Evolutionary conservation across 2,113 vertebrate species (phyloP).

Genomic region (Oncorhynchus nerka): DNA sequence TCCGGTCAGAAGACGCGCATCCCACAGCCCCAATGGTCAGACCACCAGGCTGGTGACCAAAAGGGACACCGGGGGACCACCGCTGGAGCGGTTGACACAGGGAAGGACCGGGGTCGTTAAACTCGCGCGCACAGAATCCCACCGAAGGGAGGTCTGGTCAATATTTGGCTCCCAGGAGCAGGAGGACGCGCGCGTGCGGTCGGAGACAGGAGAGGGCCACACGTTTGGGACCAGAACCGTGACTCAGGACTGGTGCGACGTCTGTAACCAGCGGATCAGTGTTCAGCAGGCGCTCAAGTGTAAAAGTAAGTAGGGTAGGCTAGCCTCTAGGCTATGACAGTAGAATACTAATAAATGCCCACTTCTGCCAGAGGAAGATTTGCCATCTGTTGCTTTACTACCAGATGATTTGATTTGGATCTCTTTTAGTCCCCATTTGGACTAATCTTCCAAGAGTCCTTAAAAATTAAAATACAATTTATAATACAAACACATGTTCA

Average conservation of each 20-base stretch:
- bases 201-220: slow-evolving; percentile 81
- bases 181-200: slow-evolving; percentile 72
- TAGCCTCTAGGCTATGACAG: too few species aligned
- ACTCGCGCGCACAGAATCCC: slow-evolving; percentile 70
- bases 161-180: slow-evolving; percentile 73
- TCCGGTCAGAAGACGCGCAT: slow-evolving; percentile 13
- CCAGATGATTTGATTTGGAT: too few species aligned
- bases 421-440: too few species aligned
- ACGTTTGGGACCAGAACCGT: slow-evolving; percentile 70
- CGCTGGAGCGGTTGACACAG: slow-evolving; percentile 66
- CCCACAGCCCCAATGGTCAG: slow-evolving; percentile 7
- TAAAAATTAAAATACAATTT: too few species aligned
- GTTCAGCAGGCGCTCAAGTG: slow-evolving; percentile 77
- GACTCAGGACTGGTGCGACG: slow-evolving; percentile 84
- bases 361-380: too few species aligned
- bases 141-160: slow-evolving; percentile 82
- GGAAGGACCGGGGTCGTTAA: slow-evolving; percentile 71
- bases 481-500: too few species aligned
- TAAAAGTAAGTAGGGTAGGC: slow-evolving; percentile 81
- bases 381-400: too few species aligned
- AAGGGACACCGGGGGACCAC: slow-evolving; percentile 31
- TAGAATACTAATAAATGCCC: too few species aligned
- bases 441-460: too few species aligned
- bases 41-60: neutral
- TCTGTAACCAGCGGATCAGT: slow-evolving; percentile 79